Base-by-base conservation (phyloP, 1,140 invertebrate species). In the Halictus rubicundus region DNA sequence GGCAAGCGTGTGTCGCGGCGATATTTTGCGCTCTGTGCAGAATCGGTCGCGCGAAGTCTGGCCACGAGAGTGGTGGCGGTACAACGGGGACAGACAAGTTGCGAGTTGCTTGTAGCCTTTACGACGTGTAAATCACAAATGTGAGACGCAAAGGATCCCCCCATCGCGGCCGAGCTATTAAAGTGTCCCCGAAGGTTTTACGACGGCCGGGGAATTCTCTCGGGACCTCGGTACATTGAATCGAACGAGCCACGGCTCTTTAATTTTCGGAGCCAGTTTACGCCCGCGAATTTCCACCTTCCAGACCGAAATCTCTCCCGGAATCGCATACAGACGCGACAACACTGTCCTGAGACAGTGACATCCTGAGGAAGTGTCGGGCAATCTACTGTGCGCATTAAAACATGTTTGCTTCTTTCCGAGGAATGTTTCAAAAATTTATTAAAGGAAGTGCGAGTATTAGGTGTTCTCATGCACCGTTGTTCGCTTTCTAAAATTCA, bases 91-190 rank as follows among this genome's bases (percentile, higher is more conserved):
- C 54, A 37, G 9, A 8, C 60, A 21, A 52, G 46, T 19, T 49
- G 57, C 71, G 21, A 42, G 57, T 79, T 68, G 79, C 80, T 68
- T 63, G 74, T 68, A 63, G 61, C 79, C 81, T 89, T 89, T 87
- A 89, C 84, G 88, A 88, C 68, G 83, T 87, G 85, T 89, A 89
- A 89, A 89, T 89, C 87, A 89, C 82, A 65, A 88, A 84, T 75
- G 73, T 60, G 78, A 88, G 73, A 77, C 75, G 49, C 72, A 59
- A 64, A 79, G 73, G 74, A 78, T 80, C 78, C 65, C 73, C 59
- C 46, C 12, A 9, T 7, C 27, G 27, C 60, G 69, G 57, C 42
- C 70, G 65, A 57, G 74, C 79, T 71, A 84, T 84, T 85, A 85
- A 86, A 85, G 23, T 75, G 83, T 86, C 79, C 63, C 61, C 74